A percentile compares a stretch with the other conserved stretches of the same genome.
Evolutionary conservation across 2,797 vertebrate species (phyloP).

Genomic region (Geotrypetes seraphini): DNA sequence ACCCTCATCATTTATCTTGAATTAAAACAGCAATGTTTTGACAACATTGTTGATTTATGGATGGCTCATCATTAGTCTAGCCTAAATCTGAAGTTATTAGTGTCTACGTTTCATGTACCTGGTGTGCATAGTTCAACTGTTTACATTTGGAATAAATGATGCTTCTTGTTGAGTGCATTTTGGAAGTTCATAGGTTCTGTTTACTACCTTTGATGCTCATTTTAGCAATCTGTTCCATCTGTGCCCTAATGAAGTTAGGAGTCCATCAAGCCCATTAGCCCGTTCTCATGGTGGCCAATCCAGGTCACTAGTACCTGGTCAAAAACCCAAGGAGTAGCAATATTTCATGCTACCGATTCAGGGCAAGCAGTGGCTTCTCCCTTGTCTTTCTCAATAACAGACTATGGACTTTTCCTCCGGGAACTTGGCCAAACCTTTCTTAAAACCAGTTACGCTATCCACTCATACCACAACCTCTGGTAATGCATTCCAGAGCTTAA

Average conservation of each 20-base stretch:
- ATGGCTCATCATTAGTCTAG: conserved; percentile 42
- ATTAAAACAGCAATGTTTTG: conserved; percentile 55
- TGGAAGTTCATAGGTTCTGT: conserved; percentile 22
- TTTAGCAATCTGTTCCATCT: conserved; percentile 17
- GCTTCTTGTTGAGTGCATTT: conserved; percentile 14
- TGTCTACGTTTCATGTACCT: conserved; percentile 28
- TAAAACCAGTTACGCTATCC: too few species aligned
- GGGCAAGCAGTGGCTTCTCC: too few species aligned
- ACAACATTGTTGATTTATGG: conserved; percentile 46
- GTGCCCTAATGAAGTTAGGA: conserved; percentile 7
- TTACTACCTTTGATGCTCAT: conserved; percentile 24
- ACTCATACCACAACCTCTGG: too few species aligned
- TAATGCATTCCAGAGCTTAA: too few species aligned
- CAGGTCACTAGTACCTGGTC: too few species aligned
- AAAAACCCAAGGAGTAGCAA: too few species aligned
- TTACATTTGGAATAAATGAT: conserved; percentile 35
- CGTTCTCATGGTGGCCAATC: too few species aligned
- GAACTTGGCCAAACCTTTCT: too few species aligned
- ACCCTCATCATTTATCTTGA: conserved; percentile 51
- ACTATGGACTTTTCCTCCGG: too few species aligned
- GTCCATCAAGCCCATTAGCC: too few species aligned
- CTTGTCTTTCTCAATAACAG: too few species aligned
- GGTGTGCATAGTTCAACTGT: conserved; percentile 20
- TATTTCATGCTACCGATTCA: too few species aligned
- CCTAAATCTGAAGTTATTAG: conserved; percentile 42